Base-by-base conservation (phyloP, 2,888 invertebrate species). In the Plebejus melissa region DNA sequence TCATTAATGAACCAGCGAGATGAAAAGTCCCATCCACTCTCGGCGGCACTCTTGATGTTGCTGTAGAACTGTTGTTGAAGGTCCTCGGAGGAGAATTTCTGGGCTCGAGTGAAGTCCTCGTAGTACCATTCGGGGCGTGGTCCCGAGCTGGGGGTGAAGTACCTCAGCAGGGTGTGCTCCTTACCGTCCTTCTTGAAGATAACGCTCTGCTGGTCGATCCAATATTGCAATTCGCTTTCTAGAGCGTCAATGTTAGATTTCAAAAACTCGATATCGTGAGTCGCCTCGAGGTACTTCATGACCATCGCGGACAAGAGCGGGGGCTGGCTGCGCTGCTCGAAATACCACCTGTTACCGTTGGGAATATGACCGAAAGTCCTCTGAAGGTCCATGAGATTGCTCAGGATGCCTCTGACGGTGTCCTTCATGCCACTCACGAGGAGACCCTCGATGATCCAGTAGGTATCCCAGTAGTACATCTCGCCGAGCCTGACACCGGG, bases 11-110 rank as follows among this genome's bases (percentile, higher is more conserved):
- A 95, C 98, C 98, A 98, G 36, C 98, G 94, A 1, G 95, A 94
- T 2, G 97, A 97, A 87, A 97, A 98, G 84, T 98, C 98, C 97
- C 97, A 97, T 0, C 98, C 98, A 72, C 96, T 96, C 87, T 98
- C 98, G 3, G 97, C 97, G 0, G 96, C 97, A 54, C 97, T 95
- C 83, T 96, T 96, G 28, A 97, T 88, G 79, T 97, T 95, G 16
- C 93, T 90, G 84, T 96, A 97, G 80, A 96, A 94, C 77, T 95
- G 94, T 72, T 94, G 90, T 74, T 82, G 83, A 16, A 87, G 83
- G 13, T 85, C 90, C 71, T 89, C 86, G 0, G 89, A 87, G 3
- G 89, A 87, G 74, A 94, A 92, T 6, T 81, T 82, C 74, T 94
- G 93, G 2, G 95, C 94, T 7, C 86, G 86, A 7, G 85, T 84